These are phyloP conservation scores for Myiozetetes cayanensis DNA, from an alignment of 2,113 vertebrate genomes.

Conservation along the genomic window DNA sequence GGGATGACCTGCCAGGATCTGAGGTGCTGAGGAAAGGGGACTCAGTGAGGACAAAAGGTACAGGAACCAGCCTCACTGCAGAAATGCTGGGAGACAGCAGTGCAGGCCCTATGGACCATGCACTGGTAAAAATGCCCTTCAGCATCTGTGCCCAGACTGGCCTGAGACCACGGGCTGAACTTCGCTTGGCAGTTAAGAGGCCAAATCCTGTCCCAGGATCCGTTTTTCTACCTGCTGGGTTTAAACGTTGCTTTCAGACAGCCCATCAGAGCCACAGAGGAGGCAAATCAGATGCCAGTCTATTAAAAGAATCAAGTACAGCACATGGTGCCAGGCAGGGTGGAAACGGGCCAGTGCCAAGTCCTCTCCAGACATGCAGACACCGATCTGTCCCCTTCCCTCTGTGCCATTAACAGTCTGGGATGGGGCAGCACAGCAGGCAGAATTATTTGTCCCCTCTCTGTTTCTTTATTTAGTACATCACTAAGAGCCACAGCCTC, in stretches of 20 bases:
- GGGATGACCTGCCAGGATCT: background rate
- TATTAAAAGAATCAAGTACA: background rate
- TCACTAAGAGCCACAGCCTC: background rate
- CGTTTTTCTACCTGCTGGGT: background rate
- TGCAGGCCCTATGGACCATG: fast-evolving
- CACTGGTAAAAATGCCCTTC: background rate
- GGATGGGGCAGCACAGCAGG: background rate
- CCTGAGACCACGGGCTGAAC: fast-evolving
- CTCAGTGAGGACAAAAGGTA: background rate
- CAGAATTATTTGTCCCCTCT: background rate
- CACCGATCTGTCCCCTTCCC: background rate
- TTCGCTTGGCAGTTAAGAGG: background rate
- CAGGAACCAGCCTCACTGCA: background rate
- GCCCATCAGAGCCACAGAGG: background rate
- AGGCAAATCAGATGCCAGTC: background rate
- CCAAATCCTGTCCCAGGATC: background rate
- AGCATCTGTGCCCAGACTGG: background rate
- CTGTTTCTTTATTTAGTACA: background rate
- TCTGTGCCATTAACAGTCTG: background rate
- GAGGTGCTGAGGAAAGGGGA: background rate
- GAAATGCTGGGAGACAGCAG: background rate
- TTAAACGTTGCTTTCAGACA: background rate
- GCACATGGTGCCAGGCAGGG: background rate
- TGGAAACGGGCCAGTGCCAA: background rate
- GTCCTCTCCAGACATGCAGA: background rate